These are phyloP conservation scores for Pimpla rufipes DNA, from an alignment of 2,888 invertebrate species.

Conservation along the genomic window DNA sequence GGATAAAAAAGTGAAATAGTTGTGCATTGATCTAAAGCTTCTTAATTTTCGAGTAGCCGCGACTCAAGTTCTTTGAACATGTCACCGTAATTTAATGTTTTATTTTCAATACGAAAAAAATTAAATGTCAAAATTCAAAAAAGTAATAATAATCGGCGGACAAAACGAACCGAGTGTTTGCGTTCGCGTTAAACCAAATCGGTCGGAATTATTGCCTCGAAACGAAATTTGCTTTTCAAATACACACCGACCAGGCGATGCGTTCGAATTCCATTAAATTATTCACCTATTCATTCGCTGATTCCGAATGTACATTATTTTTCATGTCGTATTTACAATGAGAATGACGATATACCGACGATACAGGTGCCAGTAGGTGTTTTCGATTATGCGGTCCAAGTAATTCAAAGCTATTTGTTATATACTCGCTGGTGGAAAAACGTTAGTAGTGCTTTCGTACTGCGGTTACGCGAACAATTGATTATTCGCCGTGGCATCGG, in stretches of 20 bases:
- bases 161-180: not conserved
- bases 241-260: not conserved
- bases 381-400: slow-evolving; percentile 53
- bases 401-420: slow-evolving; percentile 52
- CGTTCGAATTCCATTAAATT: not conserved
- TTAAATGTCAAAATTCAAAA: no score
- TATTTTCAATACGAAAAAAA: no score
- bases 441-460: slow-evolving; percentile 40
- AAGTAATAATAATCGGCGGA: not conserved
- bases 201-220: not conserved
- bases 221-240: not conserved
- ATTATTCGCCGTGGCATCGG: slow-evolving; percentile 27
- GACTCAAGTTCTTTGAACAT: not conserved
- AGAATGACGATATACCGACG: slow-evolving; percentile 60
- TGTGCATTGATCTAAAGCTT: no score
- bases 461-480: slow-evolving; percentile 21
- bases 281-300: slow-evolving; percentile 2
- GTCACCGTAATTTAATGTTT: no score
- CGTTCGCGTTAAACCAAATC: not conserved
- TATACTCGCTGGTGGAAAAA: slow-evolving; percentile 22
- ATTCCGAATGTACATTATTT: not conserved
- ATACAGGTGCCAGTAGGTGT: slow-evolving; percentile 63
- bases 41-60: not conserved
- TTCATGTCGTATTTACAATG: slow-evolving; percentile 23
- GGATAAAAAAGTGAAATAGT: not conserved